Base-by-base conservation (phyloP, 2,888 invertebrate genomes). In the Gibbula magus region DNA sequence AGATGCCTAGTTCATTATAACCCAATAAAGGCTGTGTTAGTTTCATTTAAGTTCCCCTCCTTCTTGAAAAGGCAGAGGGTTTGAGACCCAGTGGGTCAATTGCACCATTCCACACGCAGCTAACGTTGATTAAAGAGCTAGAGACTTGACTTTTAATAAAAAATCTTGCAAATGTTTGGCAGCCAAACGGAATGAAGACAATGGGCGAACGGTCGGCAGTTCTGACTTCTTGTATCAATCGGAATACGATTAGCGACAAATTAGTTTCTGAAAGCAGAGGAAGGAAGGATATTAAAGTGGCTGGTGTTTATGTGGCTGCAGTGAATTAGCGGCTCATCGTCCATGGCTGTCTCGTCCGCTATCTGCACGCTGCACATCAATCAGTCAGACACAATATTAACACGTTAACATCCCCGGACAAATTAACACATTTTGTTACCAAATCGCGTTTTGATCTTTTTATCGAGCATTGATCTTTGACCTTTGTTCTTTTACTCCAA, bases 111-210 rank as follows among this genome's bases (percentile, higher is more conserved):
- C 29, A 61, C 25, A 25, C 29, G 29, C 25, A 61, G 25, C 61
- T 61, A 25, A 29, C 16, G 61, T 61, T 61, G 61, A 61, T 61
- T 61, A 61, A 61, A 25, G 61, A 61, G 61, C 25, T 13, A 29
- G 18, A 16, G 61, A 61, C 61, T 29, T 45, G 45, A 29, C 61
- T 25, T 61, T 61, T 61, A 61, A 61, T 61, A 61, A 61, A n/a
- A 61, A 61, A 29, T 61, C 61, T 61, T 61, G 61, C 61, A 61
- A 61, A 61, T 61, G 61, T 61, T 61, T 61, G 25, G 61, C 61
- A 25, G 22, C 61, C 10, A 61, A 61, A 61, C 29, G 25, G 61
- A 61, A n/a, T 61, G 25, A 61, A 61, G 61, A 61, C 61, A 61
- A 61, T 61, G 61, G 10, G 29, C 7, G 29, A 18, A 61, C 61